Conservation (phyloP, 1,140 invertebrate genomes). For the Microvelia longipes region DNA sequence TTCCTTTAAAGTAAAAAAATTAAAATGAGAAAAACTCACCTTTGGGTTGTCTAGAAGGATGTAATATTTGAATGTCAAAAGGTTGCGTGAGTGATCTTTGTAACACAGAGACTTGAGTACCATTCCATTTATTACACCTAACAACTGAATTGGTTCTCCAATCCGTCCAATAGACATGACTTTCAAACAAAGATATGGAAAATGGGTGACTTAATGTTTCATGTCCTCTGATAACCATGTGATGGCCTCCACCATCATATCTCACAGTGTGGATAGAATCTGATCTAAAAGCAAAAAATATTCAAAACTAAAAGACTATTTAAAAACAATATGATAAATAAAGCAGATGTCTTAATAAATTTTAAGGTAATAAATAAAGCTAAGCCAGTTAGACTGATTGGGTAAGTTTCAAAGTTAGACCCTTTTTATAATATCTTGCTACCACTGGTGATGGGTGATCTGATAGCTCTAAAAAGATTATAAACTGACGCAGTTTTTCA, state of each 20-base stretch:
- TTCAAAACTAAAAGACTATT: not conserved
- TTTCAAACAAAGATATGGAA: conserved; percentile 45
- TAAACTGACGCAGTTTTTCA: no score
- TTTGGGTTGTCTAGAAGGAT: conserved; percentile 41
- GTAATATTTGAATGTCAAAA: conserved; percentile 49
- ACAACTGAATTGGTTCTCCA: conserved; percentile 48
- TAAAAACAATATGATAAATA: not conserved
- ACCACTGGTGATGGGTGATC: no score
- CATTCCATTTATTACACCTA: conserved; percentile 49
- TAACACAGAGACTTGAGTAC: conserved; percentile 38
- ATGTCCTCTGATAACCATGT: conserved; percentile 37
- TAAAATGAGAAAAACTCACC: no score
- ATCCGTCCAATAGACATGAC: conserved; percentile 50
- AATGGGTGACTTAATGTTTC: conserved; percentile 45
- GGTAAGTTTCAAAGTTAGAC: no score
- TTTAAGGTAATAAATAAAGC: no score
- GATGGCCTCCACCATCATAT: conserved; percentile 39
- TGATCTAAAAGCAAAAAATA: conserved; percentile 35
- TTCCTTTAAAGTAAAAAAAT: no score
- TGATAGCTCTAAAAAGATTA: no score
- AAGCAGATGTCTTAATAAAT: no score
- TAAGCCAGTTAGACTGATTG: no score
- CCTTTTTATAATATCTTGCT: no score
- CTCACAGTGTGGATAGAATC: conserved; percentile 68
- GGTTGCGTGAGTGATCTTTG: conserved; percentile 45